Percentiles rank a stretch among this genome's conserved stretches.
These are phyloP conservation scores for Drosophila gaucha DNA, from an alignment of 2,888 invertebrate genomes.

Conservation along the genomic window DNA sequence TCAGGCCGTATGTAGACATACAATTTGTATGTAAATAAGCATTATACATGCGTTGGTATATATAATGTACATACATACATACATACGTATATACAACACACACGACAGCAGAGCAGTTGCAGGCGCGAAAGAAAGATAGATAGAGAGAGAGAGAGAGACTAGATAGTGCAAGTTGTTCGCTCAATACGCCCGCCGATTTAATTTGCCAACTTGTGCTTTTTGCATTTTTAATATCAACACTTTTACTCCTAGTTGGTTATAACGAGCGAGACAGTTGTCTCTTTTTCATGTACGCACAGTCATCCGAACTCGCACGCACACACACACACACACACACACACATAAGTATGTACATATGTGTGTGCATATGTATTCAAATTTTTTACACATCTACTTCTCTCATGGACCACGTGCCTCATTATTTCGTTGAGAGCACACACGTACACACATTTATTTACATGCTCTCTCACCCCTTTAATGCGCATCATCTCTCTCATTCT, in stretches of 20 bases:
- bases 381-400: slow-evolving; percentile 48
- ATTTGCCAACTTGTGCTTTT: slow-evolving; percentile 68
- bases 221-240: slow-evolving; percentile 77
- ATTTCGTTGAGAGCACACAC: slow-evolving; percentile 45
- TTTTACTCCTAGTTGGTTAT: slow-evolving; percentile 60
- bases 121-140: background rate
- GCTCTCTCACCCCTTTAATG: slow-evolving; percentile 52
- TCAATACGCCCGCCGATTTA: slow-evolving; percentile 56
- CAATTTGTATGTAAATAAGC: background rate
- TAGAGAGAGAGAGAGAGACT: slow-evolving; percentile 21
- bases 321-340: slow-evolving; percentile 4
- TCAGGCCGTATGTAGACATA: background rate
- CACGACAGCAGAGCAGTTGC: background rate
- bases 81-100: background rate
- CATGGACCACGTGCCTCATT: slow-evolving; percentile 75
- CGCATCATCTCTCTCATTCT: slow-evolving; percentile 29
- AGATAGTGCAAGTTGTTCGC: slow-evolving; percentile 31
- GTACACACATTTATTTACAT: slow-evolving; percentile 19
- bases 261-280: slow-evolving; percentile 68
- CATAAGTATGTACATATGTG: slow-evolving; percentile 7
- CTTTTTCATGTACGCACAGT: slow-evolving; percentile 51
- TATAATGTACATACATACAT: slow-evolving; percentile 5
- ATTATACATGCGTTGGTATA: no score
- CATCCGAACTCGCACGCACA: slow-evolving; percentile 1
- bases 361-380: slow-evolving; percentile 1